phyloP scores from a whole-genome alignment of 64 coral and sea anemone species.

The Exaiptasia diaphana region DNA sequence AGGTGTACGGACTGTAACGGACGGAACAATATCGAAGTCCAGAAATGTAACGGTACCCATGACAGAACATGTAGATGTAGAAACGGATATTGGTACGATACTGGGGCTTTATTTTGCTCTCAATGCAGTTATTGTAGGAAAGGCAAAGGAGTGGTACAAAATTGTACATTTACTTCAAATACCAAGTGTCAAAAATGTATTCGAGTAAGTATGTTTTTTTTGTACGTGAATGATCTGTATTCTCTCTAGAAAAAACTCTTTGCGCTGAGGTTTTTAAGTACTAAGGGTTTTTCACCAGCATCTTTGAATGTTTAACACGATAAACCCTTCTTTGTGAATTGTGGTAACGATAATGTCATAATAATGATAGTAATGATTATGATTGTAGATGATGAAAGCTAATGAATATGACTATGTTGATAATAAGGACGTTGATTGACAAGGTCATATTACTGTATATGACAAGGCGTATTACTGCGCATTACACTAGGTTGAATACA shows the following conservation, averaged over 20 bases:
- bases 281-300: too few species aligned
- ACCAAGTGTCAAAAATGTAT: slow-evolving; percentile 12
- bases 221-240: too few species aligned
- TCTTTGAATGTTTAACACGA: too few species aligned
- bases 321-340: too few species aligned
- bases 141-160: slow-evolving; percentile 13
- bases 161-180: not conserved
- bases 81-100: slow-evolving; percentile 9
- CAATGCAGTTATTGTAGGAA: not conserved
- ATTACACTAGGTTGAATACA: not conserved
- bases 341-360: not conserved
- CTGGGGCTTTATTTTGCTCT: not conserved
- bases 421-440: not conserved
- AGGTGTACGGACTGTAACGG: not conserved
- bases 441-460: not conserved
- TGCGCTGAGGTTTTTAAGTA: too few species aligned
- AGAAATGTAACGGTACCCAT: not conserved
- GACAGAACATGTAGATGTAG: slow-evolving; percentile 4
- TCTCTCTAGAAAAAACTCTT: too few species aligned
- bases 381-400: not conserved
- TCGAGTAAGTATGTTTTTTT: not conserved
- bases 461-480: not conserved
- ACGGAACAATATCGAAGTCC: not conserved
- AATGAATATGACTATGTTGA: not conserved
- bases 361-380: not conserved